Evolutionary conservation across 2,888 invertebrate species (phyloP).

Genomic region (Orthosia cruda): DNA sequence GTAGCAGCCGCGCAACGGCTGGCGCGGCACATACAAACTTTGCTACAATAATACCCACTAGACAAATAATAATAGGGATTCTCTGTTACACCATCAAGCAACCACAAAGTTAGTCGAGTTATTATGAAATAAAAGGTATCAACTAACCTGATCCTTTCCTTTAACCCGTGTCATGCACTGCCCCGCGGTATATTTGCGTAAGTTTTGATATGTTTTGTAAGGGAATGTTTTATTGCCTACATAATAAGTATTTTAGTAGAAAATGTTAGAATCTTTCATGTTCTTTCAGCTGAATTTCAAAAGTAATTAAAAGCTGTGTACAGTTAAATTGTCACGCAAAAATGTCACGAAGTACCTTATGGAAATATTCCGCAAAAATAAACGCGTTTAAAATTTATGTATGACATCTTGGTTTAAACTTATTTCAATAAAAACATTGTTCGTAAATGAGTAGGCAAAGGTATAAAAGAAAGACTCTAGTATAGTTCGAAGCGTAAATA

Average conservation of each 20-base stretch:
- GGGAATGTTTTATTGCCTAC: constrained; percentile 22
- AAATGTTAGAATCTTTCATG: neutral
- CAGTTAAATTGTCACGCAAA: neutral
- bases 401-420: constrained; percentile 20
- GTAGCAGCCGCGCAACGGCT: constrained; percentile 68
- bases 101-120: constrained; percentile 74
- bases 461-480: constrained; percentile 73
- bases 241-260: neutral
- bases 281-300: neutral
- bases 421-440: constrained; percentile 40
- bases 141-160: constrained; percentile 65
- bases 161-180: constrained; percentile 62
- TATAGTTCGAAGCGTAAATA: constrained; percentile 77
- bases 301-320: neutral
- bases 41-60: constrained; percentile 72
- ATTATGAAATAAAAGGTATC: constrained; percentile 72
- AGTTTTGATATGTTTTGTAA: constrained; percentile 59
- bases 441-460: constrained; percentile 72
- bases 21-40: constrained; percentile 68
- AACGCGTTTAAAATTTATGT: no score
- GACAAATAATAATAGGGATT: constrained; percentile 78
- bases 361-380: neutral
- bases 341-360: neutral
- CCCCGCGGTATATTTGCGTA: constrained; percentile 50
- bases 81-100: constrained; percentile 79